Evolutionary conservation across 2,113 vertebrate genomes (phyloP).

Genomic region (Atrichornis clamosus): DNA sequence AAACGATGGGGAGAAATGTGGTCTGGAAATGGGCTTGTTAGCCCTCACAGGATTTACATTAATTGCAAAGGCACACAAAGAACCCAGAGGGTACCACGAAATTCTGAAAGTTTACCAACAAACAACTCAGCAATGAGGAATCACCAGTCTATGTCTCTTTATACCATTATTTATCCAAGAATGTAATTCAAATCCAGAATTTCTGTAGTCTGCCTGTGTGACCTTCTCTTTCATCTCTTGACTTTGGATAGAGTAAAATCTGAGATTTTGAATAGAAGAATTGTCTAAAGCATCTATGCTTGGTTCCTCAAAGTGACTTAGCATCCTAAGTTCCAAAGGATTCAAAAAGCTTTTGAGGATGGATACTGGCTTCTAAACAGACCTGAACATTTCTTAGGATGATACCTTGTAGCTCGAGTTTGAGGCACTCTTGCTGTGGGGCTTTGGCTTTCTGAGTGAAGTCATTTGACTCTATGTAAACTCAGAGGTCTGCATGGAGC

Average conservation of each 20-base stretch:
- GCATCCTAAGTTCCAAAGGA: neutral
- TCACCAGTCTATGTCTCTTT: neutral
- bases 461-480: neutral
- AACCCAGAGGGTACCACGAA: neutral
- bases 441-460: neutral
- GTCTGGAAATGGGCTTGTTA: neutral
- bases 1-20: neutral
- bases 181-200: neutral
- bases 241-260: neutral
- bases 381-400: neutral
- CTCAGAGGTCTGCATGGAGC: neutral
- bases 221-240: neutral
- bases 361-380: neutral
- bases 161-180: neutral
- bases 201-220: neutral
- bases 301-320: neutral
- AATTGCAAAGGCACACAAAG: neutral
- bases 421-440: neutral
- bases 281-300: neutral
- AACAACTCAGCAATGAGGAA: neutral
- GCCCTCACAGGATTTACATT: neutral
- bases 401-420: accelerated
- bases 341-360: neutral
- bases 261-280: neutral
- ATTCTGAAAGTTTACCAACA: neutral